Evolutionary conservation across 2,113 vertebrate species (phyloP).

Genomic region (Syrrhaptes paradoxus): DNA sequence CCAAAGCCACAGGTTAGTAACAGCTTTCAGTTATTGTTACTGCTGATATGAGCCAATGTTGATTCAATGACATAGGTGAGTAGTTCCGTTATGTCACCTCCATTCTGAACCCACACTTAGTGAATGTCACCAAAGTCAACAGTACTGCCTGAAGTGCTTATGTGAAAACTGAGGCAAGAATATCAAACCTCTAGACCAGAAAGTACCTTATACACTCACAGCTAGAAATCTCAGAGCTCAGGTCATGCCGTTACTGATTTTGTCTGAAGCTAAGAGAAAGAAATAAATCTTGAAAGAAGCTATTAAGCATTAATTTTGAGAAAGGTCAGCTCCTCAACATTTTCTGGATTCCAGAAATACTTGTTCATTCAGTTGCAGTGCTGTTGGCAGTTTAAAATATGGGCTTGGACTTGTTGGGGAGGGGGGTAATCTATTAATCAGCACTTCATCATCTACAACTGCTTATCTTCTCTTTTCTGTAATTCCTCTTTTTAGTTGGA

Average conservation of each 20-base stretch:
- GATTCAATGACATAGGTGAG: background rate
- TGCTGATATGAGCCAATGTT: background rate
- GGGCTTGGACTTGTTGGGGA: background rate
- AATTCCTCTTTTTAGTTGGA: conserved; percentile 51
- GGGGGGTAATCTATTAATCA: conserved; percentile 47
- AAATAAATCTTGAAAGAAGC: conserved; percentile 36
- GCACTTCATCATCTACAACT: conserved; percentile 51
- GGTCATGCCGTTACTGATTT: background rate
- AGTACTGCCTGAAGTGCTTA: background rate
- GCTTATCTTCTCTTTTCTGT: conserved; percentile 50
- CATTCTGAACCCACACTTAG: background rate
- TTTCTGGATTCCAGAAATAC: conserved; percentile 46
- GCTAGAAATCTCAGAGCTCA: background rate
- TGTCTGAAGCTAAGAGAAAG: background rate
- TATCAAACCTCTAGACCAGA: background rate
- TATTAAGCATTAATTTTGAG: conserved; percentile 33
- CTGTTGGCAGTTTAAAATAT: conserved; percentile 55
- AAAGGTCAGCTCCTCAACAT: conserved; percentile 37
- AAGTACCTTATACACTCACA: background rate
- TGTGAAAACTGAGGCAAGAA: background rate
- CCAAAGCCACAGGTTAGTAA: background rate
- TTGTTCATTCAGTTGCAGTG: conserved; percentile 21
- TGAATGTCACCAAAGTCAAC: background rate
- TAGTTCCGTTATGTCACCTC: background rate
- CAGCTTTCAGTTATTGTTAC: background rate